These are phyloP conservation scores for Galeopterus variegatus DNA, from an alignment of 2,113 vertebrate genomes.

Conservation along the genomic window DNA sequence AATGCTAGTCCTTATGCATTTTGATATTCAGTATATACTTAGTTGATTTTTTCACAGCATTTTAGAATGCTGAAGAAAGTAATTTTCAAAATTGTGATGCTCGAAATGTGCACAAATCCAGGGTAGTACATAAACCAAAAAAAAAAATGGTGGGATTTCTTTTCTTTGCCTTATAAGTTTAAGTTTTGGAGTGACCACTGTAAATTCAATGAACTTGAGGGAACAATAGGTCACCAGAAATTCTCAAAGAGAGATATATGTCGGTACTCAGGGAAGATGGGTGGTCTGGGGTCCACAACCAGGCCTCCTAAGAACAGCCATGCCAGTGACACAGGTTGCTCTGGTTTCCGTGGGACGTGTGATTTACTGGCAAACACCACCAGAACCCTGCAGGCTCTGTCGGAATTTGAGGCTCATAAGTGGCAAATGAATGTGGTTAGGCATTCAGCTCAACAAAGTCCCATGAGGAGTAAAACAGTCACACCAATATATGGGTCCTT, in stretches of 20 bases:
- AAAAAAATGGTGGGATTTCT: not conserved
- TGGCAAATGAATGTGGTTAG: not conserved
- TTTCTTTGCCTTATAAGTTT: not conserved
- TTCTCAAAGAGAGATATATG: conserved; percentile 5
- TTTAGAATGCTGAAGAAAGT: not conserved
- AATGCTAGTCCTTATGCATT: not conserved
- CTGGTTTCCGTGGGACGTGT: not conserved
- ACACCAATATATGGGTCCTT: not conserved
- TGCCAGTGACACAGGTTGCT: not conserved
- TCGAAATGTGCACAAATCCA: not conserved
- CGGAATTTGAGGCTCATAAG: not conserved
- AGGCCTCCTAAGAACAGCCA: not conserved
- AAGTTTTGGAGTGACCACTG: not conserved
- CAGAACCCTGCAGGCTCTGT: not conserved
- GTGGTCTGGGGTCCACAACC: not conserved
- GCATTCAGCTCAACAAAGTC: not conserved
- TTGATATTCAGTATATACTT: not conserved
- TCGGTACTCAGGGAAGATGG: not conserved
- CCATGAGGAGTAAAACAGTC: not conserved
- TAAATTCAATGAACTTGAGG: not conserved
- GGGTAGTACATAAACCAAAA: not conserved
- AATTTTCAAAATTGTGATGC: not conserved
- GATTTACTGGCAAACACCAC: not conserved
- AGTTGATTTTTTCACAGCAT: not conserved
- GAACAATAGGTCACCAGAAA: not conserved